Conservation (phyloP, 2,888 invertebrate species). For the Aproaerema taeniolella region DNA sequence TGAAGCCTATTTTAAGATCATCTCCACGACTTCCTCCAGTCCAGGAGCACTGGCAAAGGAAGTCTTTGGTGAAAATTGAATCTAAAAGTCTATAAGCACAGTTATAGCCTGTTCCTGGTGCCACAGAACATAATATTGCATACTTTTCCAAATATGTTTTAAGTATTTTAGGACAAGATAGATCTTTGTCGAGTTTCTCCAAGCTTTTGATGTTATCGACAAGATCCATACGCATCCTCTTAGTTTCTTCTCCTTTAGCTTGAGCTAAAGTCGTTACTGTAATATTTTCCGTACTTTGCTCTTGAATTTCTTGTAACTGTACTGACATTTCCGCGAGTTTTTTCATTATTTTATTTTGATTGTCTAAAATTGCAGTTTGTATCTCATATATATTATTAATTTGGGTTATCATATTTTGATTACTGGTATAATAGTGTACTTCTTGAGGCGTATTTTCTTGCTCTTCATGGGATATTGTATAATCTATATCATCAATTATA, state of each 20-base stretch:
- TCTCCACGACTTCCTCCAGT: conserved; percentile 7
- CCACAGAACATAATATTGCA: background rate
- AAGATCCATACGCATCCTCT: conserved; percentile 1
- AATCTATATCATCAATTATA: background rate
- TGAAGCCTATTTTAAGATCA: conserved; percentile 4
- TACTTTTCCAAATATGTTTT: background rate
- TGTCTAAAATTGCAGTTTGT: too few species aligned
- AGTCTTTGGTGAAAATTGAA: conserved; percentile 6
- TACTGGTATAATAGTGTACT: too few species aligned
- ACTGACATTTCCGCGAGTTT: too few species aligned
- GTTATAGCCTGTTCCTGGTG: background rate
- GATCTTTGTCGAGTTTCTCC: background rate
- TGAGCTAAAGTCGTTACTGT: too few species aligned
- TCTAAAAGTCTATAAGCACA: conserved; percentile 8
- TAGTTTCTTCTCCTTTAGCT: too few species aligned
- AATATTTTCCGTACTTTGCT: too few species aligned
- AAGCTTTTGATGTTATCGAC: background rate
- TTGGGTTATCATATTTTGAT: too few species aligned
- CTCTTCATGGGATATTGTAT: background rate
- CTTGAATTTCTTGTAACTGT: too few species aligned
- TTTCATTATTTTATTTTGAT: too few species aligned
- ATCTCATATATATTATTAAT: too few species aligned
- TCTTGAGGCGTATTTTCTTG: too few species aligned
- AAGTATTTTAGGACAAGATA: conserved; percentile 1
- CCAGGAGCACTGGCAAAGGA: conserved; percentile 8